Base-by-base conservation (phyloP, 1,140 invertebrate species). In the Ceratosolen solmsi region DNA sequence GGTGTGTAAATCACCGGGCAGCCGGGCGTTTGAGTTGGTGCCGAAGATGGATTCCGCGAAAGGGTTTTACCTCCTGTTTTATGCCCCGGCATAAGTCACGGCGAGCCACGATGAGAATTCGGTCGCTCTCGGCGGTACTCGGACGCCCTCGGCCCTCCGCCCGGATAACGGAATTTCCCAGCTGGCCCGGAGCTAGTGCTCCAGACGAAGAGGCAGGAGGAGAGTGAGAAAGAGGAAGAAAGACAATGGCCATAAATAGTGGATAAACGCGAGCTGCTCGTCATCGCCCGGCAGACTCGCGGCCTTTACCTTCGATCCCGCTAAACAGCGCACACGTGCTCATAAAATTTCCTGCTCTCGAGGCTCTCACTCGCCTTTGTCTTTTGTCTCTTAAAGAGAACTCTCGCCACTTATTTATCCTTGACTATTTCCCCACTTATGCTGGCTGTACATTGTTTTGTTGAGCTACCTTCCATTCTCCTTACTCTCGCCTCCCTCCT, bases 181-280 rank as follows among this genome's bases (percentile, higher is more conserved):
- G 33, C 30, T 68, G 63, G 63, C 63, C 30, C 30, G 63, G 17
- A 68, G 63, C 30, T 33, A 36, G 36, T 22, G 63, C 63, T 20
- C 15, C 15, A 36, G 33, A n/a, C 9, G 22, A 4, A 4, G 22
- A 60, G 8, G 58, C 4, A 25, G n/a, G 17, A 33, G 27, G 30
- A 33, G 27, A 11, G 17, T 4, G 22, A 1, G 33, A n/a, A 38
- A 20, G 30, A 38, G 36, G 33, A n/a, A 1, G 9, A 54, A 58
- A 74, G 51, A 74, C 72, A 74, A 74, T 74, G 54, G 72, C 72
- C 72, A 51, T 74, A 74, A 74, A 74, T 74, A 74, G 49, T 11
- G 51, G 2, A 51, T 49, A 58, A 49, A 15, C 46, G 54, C 27
- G 41, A 73, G 33, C 33, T 56, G 71, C 20, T 49, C 41, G 25